phyloP scores from a whole-genome alignment of 2,113 vertebrate genomes.

The Albula glossodonta region DNA sequence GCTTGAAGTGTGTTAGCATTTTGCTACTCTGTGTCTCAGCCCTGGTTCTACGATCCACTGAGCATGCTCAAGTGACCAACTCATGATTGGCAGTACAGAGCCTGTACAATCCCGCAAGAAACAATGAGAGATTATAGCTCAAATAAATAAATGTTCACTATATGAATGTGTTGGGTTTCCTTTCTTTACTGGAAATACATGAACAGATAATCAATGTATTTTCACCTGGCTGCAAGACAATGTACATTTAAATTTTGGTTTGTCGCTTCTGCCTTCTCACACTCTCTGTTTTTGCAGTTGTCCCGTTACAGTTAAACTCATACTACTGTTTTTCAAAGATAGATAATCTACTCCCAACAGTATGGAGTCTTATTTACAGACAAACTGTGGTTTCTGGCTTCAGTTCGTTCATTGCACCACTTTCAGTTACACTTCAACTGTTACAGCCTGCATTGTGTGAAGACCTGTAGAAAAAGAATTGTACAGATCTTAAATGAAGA shows the following conservation, averaged over 20 bases:
- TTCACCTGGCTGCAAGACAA: background rate
- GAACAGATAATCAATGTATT: background rate
- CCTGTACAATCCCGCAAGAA: background rate
- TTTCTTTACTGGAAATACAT: background rate
- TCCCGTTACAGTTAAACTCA: background rate
- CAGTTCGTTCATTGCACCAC: background rate
- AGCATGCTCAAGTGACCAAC: no score
- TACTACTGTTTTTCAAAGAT: background rate
- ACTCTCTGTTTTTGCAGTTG: background rate
- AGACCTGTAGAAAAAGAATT: background rate
- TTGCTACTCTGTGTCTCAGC: background rate
- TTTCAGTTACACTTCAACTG: background rate
- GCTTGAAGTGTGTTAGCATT: background rate
- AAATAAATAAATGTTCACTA: background rate
- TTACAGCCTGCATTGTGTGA: background rate
- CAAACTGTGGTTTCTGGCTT: background rate
- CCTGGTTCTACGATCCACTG: background rate
- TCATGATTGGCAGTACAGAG: no score
- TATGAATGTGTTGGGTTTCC: background rate
- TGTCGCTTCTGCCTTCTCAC: background rate
- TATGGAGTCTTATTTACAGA: background rate
- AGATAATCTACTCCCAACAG: background rate
- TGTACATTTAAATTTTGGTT: background rate
- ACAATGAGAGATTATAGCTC: background rate
- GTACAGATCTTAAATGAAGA: background rate